Conservation (phyloP, 2,113 vertebrate species). For the Myxocyprinus asiaticus region DNA sequence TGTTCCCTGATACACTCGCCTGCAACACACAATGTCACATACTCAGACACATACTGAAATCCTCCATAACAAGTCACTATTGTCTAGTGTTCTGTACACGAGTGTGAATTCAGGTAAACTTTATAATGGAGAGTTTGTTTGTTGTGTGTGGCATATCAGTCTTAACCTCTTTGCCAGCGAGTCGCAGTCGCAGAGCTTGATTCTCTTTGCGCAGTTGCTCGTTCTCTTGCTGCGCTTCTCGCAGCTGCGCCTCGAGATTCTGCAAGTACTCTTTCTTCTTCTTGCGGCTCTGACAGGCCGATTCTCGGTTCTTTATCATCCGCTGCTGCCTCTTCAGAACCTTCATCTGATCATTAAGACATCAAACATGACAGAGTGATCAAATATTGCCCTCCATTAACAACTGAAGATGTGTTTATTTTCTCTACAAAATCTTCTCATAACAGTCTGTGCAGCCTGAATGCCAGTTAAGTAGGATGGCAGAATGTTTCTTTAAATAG, state of each 20-base stretch:
- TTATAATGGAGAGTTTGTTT: no score
- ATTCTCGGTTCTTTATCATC: conserved; percentile 94
- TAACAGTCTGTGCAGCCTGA: no score
- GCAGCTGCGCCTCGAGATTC: conserved; percentile 82
- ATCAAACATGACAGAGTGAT: no score
- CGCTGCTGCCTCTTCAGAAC: conserved; percentile 90
- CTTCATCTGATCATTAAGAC: conserved; percentile 77
- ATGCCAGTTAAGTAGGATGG: no score
- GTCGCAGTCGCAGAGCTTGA: conserved; percentile 79
- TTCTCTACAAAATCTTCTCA: no score
- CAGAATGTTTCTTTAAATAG: no score
- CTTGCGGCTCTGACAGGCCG: conserved; percentile 86
- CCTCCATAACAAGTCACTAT: neutral
- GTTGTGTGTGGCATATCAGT: no score
- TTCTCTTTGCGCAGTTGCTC: conserved; percentile 84
- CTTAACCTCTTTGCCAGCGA: conserved; percentile 74
- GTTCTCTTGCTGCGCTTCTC: conserved; percentile 84
- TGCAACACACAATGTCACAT: conserved; percentile 54
- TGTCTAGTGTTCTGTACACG: no score
- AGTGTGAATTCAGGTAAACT: neutral
- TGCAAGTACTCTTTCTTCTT: conserved; percentile 95
- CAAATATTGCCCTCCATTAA: no score
- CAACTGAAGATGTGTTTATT: no score
- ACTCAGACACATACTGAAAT: neutral
- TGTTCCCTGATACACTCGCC: conserved; percentile 72